Conservation (phyloP, 2,797 vertebrate genomes). For the Podarcis lilfordi region DNA sequence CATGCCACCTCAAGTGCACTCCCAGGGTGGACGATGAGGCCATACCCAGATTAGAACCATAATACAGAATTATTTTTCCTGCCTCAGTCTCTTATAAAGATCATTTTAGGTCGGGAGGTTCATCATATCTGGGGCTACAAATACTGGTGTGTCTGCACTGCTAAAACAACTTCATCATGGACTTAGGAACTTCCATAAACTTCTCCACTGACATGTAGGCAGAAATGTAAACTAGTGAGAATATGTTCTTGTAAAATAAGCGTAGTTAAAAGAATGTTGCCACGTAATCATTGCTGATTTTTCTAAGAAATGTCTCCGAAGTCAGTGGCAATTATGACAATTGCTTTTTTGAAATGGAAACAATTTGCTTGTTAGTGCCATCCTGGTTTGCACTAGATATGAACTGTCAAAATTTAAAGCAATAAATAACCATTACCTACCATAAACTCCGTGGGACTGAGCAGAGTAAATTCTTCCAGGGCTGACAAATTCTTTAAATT, state of each 20-base stretch:
- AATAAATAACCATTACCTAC: conserved; percentile 29
- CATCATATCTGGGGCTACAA: background rate
- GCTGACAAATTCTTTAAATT: background rate
- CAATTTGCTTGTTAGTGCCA: conserved; percentile 64
- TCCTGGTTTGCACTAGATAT: conserved; percentile 56
- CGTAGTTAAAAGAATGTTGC: conserved; percentile 57
- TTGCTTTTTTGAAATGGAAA: conserved; percentile 66
- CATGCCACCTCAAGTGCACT: background rate
- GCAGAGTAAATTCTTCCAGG: conserved; percentile 12
- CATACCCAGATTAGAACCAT: background rate
- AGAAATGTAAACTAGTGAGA: conserved; percentile 52
- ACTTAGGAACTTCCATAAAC: conserved; percentile 48
- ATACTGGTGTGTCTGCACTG: background rate
- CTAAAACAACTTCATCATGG: background rate
- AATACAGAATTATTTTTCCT: background rate
- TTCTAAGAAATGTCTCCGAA: conserved; percentile 57
- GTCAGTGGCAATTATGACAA: conserved; percentile 65
- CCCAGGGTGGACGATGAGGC: background rate
- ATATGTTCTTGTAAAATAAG: conserved; percentile 50
- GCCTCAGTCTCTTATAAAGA: background rate
- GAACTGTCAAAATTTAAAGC: conserved; percentile 59
- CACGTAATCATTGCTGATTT: conserved; percentile 61
- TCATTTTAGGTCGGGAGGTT: background rate
- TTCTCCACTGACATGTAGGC: conserved; percentile 36
- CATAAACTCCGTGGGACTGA: conserved; percentile 11